Evolutionary conservation across 2,113 vertebrate species (phyloP).

Genomic region (Xyliphius kryptos): DNA sequence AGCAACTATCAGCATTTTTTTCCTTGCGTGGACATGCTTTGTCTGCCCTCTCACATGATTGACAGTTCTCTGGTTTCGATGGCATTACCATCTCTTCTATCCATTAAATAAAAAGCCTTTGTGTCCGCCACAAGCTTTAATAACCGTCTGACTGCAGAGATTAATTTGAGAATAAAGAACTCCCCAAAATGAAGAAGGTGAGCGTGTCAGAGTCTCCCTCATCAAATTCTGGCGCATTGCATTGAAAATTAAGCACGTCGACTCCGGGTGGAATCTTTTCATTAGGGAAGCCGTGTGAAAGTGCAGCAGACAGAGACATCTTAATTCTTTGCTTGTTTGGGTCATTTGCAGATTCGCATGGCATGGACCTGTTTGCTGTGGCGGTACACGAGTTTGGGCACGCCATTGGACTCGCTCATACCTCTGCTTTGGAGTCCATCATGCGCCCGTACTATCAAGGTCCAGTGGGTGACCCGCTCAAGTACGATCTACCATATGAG

Average conservation of each 20-base stretch:
- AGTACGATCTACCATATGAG: constrained; percentile 84
- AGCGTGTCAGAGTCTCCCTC: neutral
- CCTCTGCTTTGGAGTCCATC: constrained; percentile 81
- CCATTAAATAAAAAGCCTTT: constrained; percentile 53
- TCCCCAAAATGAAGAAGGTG: constrained; percentile 11
- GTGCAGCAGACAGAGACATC: neutral
- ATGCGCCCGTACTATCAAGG: constrained; percentile 97
- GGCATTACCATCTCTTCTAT: constrained; percentile 51
- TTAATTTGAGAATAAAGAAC: constrained; percentile 31
- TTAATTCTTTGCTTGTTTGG: neutral
- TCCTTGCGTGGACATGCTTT: neutral
- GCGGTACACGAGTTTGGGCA: constrained; percentile 96
- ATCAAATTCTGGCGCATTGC: constrained; percentile 1
- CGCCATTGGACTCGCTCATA: constrained; percentile 87
- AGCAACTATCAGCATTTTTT: neutral
- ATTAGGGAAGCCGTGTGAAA: neutral
- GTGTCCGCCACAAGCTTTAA: constrained; percentile 47
- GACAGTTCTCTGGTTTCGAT: constrained; percentile 50
- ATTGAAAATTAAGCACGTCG: constrained; percentile 5
- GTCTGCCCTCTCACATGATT: constrained; percentile 46
- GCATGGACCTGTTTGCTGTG: constrained; percentile 92
- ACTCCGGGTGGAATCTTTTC: constrained; percentile 1
- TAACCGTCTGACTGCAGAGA: constrained; percentile 48
- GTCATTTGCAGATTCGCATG: constrained; percentile 67
- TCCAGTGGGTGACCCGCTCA: constrained; percentile 88